Base-by-base conservation (phyloP, 2,888 invertebrate species). In the Synanthedon formicaeformis region DNA sequence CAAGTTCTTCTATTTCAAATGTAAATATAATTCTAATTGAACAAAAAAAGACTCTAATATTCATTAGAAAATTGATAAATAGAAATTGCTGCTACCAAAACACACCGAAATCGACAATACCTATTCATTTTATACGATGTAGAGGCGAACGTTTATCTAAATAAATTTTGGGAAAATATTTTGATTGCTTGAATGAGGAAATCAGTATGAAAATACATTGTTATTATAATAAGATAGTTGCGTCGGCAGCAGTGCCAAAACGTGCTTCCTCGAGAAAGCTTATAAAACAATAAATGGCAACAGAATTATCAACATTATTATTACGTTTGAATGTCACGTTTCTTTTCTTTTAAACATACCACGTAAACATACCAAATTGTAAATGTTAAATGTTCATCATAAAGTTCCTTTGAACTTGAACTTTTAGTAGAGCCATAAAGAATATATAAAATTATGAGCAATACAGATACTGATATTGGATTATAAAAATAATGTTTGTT, bases 171-270 rank as follows among this genome's bases (percentile, higher is more conserved):
- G 54, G 65, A 71, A 58, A 45, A 64, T 62, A 58, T 51, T 57
- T 61, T 65, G 60, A 68, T 61, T 60, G 66, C 64, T 65, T 57
- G 57, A 63, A 60, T 61, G 62, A 62, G 61, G 63, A 62, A 66
- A 67, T 59, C 58, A 61, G 61, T 71, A 66, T 65, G 70, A 73
- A 65, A 63, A 73, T 34, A 71, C 64, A 69, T 69, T 74, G 75
- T 75, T 77, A 69, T 75, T 77, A 69, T 73, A 69, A 75, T 34
- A 69, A 75, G 70, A 76, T 76, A 72, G 73, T 67, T 68, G 63
- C 67, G 67, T 61, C 63, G 67, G 61, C 62, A 58, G 71, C 57
- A 14, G n/a, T 79, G 83, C 83, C 80, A 81, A 82, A 76, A 81
- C 82, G 83, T 82, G 83, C 71, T 75, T 45, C 13, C 45, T 13